Percentiles rank a stretch among this genome's conserved stretches.
These are phyloP conservation scores for Clamator glandarius DNA, from an alignment of 2,797 vertebrate species.

Conservation along the genomic window DNA sequence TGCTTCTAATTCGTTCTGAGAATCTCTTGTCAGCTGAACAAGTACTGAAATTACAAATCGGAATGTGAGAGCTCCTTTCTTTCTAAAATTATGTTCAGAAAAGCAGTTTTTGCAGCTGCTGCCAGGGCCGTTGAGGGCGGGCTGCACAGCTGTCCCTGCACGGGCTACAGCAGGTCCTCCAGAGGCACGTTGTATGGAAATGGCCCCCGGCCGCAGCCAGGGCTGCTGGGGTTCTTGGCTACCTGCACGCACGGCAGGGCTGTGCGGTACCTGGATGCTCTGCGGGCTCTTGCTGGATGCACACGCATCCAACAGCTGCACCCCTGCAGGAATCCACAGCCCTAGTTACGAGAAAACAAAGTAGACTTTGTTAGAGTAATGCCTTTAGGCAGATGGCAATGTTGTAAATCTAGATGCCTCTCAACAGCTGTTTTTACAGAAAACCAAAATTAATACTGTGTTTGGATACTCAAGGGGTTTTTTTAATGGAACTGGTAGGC, in stretches of 20 bases:
- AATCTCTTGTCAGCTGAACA: background rate
- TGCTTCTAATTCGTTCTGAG: background rate
- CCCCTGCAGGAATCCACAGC: background rate
- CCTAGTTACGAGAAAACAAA: background rate
- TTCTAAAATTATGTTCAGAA: background rate
- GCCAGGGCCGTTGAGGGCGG: background rate
- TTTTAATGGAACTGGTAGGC: background rate
- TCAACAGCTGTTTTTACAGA: background rate
- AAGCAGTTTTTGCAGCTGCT: background rate
- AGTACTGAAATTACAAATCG: accelerated
- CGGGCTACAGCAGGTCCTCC: background rate
- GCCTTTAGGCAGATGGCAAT: background rate
- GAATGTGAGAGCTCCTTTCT: background rate
- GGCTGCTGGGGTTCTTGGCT: background rate
- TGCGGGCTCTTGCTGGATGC: accelerated
- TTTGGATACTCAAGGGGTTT: background rate
- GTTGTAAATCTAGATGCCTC: background rate
- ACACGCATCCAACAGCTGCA: background rate
- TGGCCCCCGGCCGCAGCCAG: too few relatives aligned
- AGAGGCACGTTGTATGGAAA: too few relatives aligned
- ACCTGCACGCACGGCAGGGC: accelerated
- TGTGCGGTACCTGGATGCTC: background rate
- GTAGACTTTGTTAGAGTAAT: background rate
- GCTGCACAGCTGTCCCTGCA: background rate
- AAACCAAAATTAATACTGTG: background rate